A percentile compares a stretch with the other conserved stretches of the same genome.
These are phyloP conservation scores for Uromys caudimaculatus DNA, from an alignment of 2,797 vertebrate species.

Conservation along the genomic window DNA sequence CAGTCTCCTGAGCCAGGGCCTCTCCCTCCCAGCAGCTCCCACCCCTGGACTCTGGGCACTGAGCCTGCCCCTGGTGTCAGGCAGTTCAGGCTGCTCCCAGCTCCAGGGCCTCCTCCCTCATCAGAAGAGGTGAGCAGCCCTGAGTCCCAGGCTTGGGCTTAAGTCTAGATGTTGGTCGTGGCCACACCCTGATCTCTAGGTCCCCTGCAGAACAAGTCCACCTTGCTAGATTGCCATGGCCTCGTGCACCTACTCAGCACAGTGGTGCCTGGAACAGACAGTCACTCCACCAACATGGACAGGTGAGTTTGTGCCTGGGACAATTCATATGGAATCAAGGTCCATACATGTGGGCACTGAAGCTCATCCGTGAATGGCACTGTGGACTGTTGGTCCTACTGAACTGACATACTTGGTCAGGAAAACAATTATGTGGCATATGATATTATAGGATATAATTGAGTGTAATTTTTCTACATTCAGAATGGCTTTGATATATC, in stretches of 20 bases:
- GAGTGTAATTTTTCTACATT: constrained; percentile 46
- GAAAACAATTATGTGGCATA: constrained; percentile 46
- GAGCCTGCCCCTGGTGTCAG: constrained; percentile 24
- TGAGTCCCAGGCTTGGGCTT: background rate
- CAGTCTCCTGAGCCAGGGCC: background rate
- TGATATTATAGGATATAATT: constrained; percentile 16
- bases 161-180: background rate
- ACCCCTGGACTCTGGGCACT: background rate
- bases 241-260: background rate
- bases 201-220: background rate
- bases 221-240: background rate
- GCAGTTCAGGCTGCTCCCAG: background rate
- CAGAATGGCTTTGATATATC: constrained; percentile 52
- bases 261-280: background rate
- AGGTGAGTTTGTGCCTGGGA: background rate
- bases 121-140: background rate
- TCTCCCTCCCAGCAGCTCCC: constrained; percentile 17
- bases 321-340: background rate
- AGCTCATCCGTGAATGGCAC: background rate
- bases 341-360: background rate
- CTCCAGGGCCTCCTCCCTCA: background rate
- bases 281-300: background rate
- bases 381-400: background rate
- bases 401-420: constrained; percentile 38
- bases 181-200: background rate